Evolutionary conservation across 2,888 invertebrate genomes (phyloP), one percentile per base, ranked within the genome.

Genomic region (Tachina grossa): DNA sequence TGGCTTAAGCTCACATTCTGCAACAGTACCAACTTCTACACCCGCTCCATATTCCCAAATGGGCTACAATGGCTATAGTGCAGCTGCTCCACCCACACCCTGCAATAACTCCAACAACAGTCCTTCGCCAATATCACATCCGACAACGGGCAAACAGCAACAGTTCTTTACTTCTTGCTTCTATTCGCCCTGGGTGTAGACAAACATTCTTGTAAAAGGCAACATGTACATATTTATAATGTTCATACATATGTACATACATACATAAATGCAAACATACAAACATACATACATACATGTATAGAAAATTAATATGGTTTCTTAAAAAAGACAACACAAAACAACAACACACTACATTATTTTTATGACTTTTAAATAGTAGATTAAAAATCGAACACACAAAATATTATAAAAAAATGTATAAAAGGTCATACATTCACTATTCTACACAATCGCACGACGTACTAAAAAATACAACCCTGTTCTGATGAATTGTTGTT

Each of bases 141-240:
- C 84, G 10, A 57, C 89, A 31, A 75, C 88, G 65, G 90, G 90
- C 77, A 92, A 92, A 69, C 92, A 90, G 39, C 89, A 91, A 77
- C 92, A 92, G 75, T 92, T 92, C 57, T 92, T 92, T 51, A 91
- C 92, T 1, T 91, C 92, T 9, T 92, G 92, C 69, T 92, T 92
- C 72, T 92, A 92, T 75, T 92, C 92, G 4, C 92, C 92, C 4
- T 92, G 92, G 92, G 92, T 91, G 13, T 92, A 89, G 57, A 68
- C 43, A 31, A 16, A 19, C 61, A 66, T 47, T 47, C 9, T 14
- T 39, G 43, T 43, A 47, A 31, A 59, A n/a, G 1, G n/a, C 13
- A 19, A 43, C 16, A 51, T 51, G 11, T 66, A 31, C 31, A 31
- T 31, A 5, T 16, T 68, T 41, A 68, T 41, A 19, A 14, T 9